A percentile compares a stretch with the other conserved stretches of the same genome.
phyloP scores from a whole-genome alignment of 2,797 vertebrate genomes.

The Gymnodraco acuticeps region DNA sequence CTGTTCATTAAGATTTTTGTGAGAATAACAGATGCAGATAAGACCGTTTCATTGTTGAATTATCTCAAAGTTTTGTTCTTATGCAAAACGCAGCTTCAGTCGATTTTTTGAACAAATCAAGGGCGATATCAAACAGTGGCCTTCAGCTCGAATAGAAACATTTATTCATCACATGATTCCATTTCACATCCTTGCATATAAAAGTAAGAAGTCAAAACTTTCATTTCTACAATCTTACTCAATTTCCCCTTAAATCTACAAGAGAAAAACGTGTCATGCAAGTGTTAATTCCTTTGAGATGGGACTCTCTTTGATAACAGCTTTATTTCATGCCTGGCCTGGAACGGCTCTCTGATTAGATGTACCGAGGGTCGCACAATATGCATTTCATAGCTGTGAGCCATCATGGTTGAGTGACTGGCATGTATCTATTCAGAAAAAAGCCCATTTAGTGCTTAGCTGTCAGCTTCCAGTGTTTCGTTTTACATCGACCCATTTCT shows the following conservation, averaged over 20 bases:
- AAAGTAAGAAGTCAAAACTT: slow-evolving; percentile 35
- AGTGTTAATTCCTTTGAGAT: slow-evolving; percentile 57
- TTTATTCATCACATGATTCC: slow-evolving; percentile 58
- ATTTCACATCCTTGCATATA: slow-evolving; percentile 44
- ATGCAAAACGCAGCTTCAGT: slow-evolving; percentile 31
- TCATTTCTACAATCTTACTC: slow-evolving; percentile 53
- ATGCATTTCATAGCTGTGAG: slow-evolving; percentile 61
- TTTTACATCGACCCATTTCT: slow-evolving; percentile 40
- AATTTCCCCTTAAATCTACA: slow-evolving; percentile 49
- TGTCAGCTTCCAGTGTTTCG: slow-evolving; percentile 42
- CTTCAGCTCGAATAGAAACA: slow-evolving; percentile 41
- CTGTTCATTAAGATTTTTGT: slow-evolving; percentile 51
- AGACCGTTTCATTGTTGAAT: slow-evolving; percentile 47
- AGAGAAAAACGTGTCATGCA: slow-evolving; percentile 42
- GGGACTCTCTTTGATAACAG: slow-evolving; percentile 58
- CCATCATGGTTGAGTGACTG: slow-evolving; percentile 33
- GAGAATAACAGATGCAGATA: slow-evolving; percentile 53
- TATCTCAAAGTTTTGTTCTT: slow-evolving; percentile 60
- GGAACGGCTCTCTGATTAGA: slow-evolving; percentile 59
- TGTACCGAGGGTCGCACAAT: slow-evolving; percentile 58
- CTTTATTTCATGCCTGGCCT: slow-evolving; percentile 66
- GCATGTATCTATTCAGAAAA: slow-evolving; percentile 44
- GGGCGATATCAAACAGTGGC: slow-evolving; percentile 40
- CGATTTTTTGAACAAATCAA: slow-evolving; percentile 37
- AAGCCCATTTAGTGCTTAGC: slow-evolving; percentile 28